These are phyloP conservation scores for Diplodus sargus DNA, from an alignment of 2,797 vertebrate species.

Conservation along the genomic window DNA sequence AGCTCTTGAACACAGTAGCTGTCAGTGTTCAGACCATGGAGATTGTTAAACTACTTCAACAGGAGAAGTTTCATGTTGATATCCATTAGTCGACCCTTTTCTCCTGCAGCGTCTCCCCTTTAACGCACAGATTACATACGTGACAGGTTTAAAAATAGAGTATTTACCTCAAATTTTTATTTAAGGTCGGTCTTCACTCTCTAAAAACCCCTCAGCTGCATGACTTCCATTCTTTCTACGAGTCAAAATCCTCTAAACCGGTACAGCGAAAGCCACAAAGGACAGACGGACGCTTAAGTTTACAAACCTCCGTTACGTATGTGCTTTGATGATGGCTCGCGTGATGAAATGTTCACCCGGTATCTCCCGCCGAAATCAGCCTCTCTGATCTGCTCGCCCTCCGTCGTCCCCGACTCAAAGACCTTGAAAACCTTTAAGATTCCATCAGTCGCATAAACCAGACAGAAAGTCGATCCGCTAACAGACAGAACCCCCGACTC, in stretches of 20 bases:
- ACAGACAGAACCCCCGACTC: slow-evolving; percentile 23
- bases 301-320: too few species aligned
- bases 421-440: slow-evolving; percentile 18
- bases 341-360: neutral
- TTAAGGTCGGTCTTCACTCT: neutral
- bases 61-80: too few species aligned
- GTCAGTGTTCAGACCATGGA: too few species aligned
- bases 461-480: slow-evolving; percentile 33
- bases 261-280: neutral
- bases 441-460: neutral
- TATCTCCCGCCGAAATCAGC: slow-evolving; percentile 2
- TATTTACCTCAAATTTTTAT: neutral
- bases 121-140: too few species aligned
- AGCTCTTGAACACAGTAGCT: too few species aligned
- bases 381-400: neutral
- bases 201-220: neutral
- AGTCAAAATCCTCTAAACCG: neutral
- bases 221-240: neutral
- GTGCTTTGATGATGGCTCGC: neutral
- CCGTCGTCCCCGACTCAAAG: neutral
- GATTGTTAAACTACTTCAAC: too few species aligned
- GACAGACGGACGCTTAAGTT: neutral
- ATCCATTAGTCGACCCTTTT: too few species aligned
- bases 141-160: neutral
- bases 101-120: too few species aligned